Percentiles rank a stretch among this genome's conserved stretches.
These are phyloP conservation scores for Anabacerthia variegaticeps DNA, from an alignment of 2,797 vertebrate species.

Conservation along the genomic window DNA sequence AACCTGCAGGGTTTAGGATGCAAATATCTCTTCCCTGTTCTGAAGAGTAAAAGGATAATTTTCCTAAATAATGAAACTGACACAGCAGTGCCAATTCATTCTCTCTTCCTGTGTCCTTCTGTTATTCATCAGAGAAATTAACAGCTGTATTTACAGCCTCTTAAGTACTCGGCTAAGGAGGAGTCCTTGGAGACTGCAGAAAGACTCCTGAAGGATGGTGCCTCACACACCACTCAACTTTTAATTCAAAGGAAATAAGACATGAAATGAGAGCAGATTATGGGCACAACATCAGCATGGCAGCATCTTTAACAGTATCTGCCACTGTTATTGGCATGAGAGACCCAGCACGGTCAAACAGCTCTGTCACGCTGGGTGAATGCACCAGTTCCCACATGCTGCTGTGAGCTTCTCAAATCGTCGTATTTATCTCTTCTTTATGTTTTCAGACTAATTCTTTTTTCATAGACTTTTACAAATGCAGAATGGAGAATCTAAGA, in stretches of 20 bases:
- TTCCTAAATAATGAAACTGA: slow-evolving; percentile 7
- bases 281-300: background rate
- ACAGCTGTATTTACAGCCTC: slow-evolving; percentile 7
- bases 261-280: background rate
- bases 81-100: background rate
- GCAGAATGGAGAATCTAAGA: background rate
- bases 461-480: background rate
- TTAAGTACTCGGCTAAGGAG: background rate
- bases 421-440: background rate
- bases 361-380: background rate
- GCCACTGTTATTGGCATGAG: background rate
- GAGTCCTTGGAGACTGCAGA: background rate
- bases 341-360: background rate
- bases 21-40: background rate
- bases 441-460: background rate
- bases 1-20: background rate
- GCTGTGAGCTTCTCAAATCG: background rate
- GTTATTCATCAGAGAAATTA: slow-evolving; percentile 43
- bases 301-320: background rate
- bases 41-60: background rate
- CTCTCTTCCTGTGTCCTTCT: background rate
- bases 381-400: background rate
- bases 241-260: slow-evolving; percentile 19
- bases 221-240: background rate
- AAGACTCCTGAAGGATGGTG: background rate